Conservation (phyloP, 2,797 vertebrate species). For the Cirrhinus molitorella region DNA sequence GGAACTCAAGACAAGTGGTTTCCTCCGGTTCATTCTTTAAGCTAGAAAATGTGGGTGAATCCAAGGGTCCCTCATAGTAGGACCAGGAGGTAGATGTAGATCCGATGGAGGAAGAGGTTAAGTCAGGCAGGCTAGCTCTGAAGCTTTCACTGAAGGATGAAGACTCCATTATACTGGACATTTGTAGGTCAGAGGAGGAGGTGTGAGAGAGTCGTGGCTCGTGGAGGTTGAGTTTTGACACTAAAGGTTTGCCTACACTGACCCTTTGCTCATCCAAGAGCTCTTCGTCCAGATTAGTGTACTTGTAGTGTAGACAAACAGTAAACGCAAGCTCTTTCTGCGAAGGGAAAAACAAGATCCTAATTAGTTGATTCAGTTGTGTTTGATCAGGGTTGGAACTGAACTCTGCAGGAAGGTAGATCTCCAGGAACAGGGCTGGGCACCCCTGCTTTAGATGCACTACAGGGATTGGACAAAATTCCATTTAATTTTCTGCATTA, state of each 20-base stretch:
- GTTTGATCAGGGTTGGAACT: too few relatives aligned
- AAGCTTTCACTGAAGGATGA: constrained; percentile 64
- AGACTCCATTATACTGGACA: constrained; percentile 59
- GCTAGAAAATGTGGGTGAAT: not conserved
- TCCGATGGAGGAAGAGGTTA: constrained; percentile 52
- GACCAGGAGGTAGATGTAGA: constrained; percentile 62
- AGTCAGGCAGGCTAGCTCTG: constrained; percentile 1
- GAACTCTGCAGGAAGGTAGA: too few relatives aligned
- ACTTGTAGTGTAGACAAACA: constrained; percentile 84
- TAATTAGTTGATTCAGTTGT: too few relatives aligned
- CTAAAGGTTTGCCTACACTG: constrained; percentile 85
- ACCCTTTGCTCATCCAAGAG: constrained; percentile 78
- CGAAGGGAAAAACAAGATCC: constrained; percentile 33
- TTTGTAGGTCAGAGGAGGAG: constrained; percentile 62
- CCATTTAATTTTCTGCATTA: not conserved
- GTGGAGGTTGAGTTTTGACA: constrained; percentile 87
- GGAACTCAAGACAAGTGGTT: constrained; percentile 68
- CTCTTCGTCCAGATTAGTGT: constrained; percentile 82
- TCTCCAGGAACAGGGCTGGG: too few relatives aligned
- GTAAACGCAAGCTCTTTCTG: constrained; percentile 85
- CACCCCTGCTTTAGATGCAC: too few relatives aligned
- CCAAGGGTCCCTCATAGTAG: constrained; percentile 43
- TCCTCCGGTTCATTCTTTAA: constrained; percentile 80
- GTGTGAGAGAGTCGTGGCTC: constrained; percentile 60
- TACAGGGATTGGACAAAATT: not conserved